Evolutionary conservation across 2,888 invertebrate species (phyloP), one percentile per base, ranked within the genome.

Genomic region (Sylvicola fuscatus): DNA sequence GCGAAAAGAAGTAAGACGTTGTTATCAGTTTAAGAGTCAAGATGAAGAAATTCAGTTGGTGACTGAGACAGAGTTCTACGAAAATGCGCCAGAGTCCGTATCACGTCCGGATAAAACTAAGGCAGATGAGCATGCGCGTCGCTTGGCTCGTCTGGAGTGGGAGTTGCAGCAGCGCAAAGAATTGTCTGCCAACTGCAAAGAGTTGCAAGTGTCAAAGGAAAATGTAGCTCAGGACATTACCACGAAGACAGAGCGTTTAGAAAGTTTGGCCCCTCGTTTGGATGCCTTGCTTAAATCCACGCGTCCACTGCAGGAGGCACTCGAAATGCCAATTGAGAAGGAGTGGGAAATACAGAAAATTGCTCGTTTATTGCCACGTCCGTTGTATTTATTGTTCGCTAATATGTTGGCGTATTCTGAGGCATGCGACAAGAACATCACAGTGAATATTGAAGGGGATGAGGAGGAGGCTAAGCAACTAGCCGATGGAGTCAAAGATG

Each of bases 1-100:
- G 14, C 80, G 87, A 45, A 86, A 87, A 46, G 93, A 95, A 66
- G 87, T 89, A n/a, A 75, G 81, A 14, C 87, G 89, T 49, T 93
- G 93, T 51, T 68, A 89, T 39, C 86, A 92, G 51, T 93, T 92
- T 53, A 92, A 87, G 52, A 92, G 92, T 8, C 84, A 86, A 54
- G 90, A 93, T 66, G 87, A 92, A 59, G 79, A 80, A 49, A 87
- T 95, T 47, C 81, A 89, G 49, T 63, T 95, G 34, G 79, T 95
- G 2, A 59, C 82, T 1, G 65, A 81, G 35, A 76, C 81, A 38
- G 81, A 87, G 48, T 93, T 93, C 55, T 80, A 78, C 49, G 64
- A 65, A 46, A 70, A 78, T 53, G 87, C 89, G 14, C 83, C 86
- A 7, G 56, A 64, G 44, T 65, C 64, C 33, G 66, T 84, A 38